Percentiles rank a stretch among this genome's conserved stretches.
phyloP scores from a whole-genome alignment of 2,888 invertebrate species.

The Thyatira batis region DNA sequence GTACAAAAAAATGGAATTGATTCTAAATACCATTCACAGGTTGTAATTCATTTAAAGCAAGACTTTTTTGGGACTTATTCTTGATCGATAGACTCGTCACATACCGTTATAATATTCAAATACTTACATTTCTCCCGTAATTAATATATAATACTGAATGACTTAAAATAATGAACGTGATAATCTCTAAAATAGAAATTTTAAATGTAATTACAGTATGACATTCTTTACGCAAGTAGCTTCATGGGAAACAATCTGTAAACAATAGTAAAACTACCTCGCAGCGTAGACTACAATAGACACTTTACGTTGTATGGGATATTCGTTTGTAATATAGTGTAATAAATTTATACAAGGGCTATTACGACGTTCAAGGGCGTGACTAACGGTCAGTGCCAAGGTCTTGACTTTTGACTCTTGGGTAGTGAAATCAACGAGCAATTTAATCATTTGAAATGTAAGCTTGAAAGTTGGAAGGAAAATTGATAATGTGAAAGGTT shows the following conservation, averaged over 20 bases:
- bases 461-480: background rate
- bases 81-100: no score
- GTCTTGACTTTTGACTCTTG: conserved; percentile 12
- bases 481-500: no score
- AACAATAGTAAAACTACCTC: background rate
- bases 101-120: no score
- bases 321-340: background rate
- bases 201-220: background rate
- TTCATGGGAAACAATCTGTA: background rate
- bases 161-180: background rate
- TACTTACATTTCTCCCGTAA: no score
- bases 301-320: conserved; percentile 7
- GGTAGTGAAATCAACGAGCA: background rate
- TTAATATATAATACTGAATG: background rate
- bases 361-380: conserved; percentile 37
- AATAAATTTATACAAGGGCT: conserved; percentile 2
- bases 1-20: no score
- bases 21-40: no score
- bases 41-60: no score
- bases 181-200: background rate
- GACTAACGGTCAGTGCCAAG: conserved; percentile 36
- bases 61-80: no score
- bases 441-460: background rate
- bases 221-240: background rate
- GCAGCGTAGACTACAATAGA: background rate